These are phyloP conservation scores for Drosophila limbata DNA, from an alignment of 2,888 invertebrate species.

Conservation along the genomic window DNA sequence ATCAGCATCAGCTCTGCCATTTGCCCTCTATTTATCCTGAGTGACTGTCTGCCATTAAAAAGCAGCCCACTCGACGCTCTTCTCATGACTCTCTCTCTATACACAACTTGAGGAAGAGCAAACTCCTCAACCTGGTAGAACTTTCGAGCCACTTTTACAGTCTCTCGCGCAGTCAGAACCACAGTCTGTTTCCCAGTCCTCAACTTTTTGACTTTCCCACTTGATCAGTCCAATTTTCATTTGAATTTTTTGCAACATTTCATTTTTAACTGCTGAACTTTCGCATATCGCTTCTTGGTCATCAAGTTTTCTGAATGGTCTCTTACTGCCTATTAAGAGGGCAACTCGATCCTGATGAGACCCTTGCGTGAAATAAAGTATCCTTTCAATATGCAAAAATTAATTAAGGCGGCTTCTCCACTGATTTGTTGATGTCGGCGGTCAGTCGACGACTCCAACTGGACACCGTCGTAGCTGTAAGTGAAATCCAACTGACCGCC, in stretches of 20 bases:
- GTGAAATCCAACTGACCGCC: constrained; percentile 64
- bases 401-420: constrained; percentile 45
- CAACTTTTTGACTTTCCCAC: constrained; percentile 33
- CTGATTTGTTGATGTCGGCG: constrained; percentile 74
- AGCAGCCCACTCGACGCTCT: constrained; percentile 29
- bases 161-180: constrained; percentile 55
- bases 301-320: constrained; percentile 33
- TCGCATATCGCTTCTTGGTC: constrained; percentile 58
- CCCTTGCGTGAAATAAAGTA: constrained; percentile 43
- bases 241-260: constrained; percentile 74
- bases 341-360: constrained; percentile 40
- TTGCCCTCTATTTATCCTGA: constrained; percentile 64
- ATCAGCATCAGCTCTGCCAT: constrained; percentile 31
- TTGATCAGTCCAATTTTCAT: constrained; percentile 61
- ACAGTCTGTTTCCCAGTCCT: constrained; percentile 26
- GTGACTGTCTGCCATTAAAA: constrained; percentile 69
- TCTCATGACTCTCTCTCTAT: constrained; percentile 19
- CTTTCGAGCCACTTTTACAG: constrained; percentile 58
- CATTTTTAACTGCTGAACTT: constrained; percentile 80
- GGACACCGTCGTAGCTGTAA: constrained; percentile 37
- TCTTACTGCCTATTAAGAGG: constrained; percentile 56
- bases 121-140: constrained; percentile 40
- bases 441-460: constrained; percentile 61
- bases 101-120: constrained; percentile 41
- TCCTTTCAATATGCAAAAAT: constrained; percentile 47